phyloP scores from a whole-genome alignment of 2,888 invertebrate species.

The Schizaphis graminum region DNA sequence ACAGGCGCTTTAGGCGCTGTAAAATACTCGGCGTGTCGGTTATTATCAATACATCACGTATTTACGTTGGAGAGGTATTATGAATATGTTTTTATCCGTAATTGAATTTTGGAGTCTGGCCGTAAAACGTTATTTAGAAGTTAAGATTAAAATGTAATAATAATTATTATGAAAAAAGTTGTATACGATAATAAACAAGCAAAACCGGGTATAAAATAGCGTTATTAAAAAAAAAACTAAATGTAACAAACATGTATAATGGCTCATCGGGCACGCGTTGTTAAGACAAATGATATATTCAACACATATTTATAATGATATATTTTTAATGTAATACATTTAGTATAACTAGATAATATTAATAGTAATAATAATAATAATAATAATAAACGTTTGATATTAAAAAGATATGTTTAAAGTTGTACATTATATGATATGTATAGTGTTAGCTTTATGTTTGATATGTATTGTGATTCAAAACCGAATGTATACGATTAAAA shows the following conservation, averaged over 20 bases:
- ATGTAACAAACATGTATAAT: constrained; percentile 4
- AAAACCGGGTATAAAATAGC: constrained; percentile 28
- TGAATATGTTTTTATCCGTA: not conserved
- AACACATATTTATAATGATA: constrained; percentile 26
- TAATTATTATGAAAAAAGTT: constrained; percentile 25
- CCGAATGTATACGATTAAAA: constrained; percentile 26
- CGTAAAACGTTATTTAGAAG: constrained; percentile 1
- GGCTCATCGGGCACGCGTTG: constrained; percentile 49
- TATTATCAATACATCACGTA: constrained; percentile 13
- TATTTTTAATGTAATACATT: constrained; percentile 46
- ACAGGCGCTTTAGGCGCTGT: not conserved
- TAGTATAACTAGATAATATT: constrained; percentile 55
- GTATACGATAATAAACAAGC: constrained; percentile 33
- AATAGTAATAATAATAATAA: constrained; percentile 45
- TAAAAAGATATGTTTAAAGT: constrained; percentile 65
- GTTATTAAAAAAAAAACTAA: constrained; percentile 13
- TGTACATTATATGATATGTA: constrained; percentile 55
- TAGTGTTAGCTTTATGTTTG: constrained; percentile 35
- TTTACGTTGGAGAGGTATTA: not conserved
- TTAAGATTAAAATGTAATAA: constrained; percentile 21
- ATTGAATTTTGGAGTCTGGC: not conserved
- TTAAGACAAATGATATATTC: constrained; percentile 43
- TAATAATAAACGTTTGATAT: constrained; percentile 38
- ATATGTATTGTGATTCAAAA: constrained; percentile 56
- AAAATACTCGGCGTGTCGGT: constrained; percentile 11